Conservation (phyloP, 2,113 vertebrate species). For the Pipra filicauda region DNA sequence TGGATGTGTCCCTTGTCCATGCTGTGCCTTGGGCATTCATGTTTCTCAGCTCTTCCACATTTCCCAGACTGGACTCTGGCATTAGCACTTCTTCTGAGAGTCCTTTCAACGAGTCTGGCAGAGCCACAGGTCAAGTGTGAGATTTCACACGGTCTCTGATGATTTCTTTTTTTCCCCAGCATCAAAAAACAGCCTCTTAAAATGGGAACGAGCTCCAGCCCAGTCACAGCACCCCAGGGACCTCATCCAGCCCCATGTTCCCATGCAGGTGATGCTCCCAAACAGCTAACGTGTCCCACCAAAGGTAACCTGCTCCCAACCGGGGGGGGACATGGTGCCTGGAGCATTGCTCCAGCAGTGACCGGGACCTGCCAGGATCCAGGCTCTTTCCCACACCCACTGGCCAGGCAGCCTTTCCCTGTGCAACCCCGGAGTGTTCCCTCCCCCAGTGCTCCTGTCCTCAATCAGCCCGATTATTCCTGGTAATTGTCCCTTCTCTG, state of each 20-base stretch:
- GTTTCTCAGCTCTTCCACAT: not conserved
- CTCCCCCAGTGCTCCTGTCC: not conserved
- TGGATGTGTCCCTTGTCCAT: fast-evolving
- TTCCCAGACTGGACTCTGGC: not conserved
- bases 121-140: not conserved
- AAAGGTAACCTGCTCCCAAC: not conserved
- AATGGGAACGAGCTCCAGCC: not conserved
- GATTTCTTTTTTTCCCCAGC: no score
- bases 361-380: fast-evolving
- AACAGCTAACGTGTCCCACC: no score
- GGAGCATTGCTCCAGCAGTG: fast-evolving
- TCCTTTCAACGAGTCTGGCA: not conserved
- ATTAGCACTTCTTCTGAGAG: not conserved
- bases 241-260: fast-evolving
- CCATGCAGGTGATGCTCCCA: not conserved
- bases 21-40: fast-evolving
- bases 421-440: not conserved
- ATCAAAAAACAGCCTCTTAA: not conserved
- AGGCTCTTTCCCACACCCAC: not conserved
- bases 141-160: not conserved
- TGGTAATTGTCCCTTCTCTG: constrained; percentile 43
- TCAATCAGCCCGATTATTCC: constrained; percentile 25
- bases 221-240: fast-evolving
- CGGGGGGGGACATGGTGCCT: fast-evolving
- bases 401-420: not conserved